Evolutionary conservation across 2,888 invertebrate genomes (phyloP), one percentile per base, ranked within the genome.

Genomic region (Celastrina argiolus): DNA sequence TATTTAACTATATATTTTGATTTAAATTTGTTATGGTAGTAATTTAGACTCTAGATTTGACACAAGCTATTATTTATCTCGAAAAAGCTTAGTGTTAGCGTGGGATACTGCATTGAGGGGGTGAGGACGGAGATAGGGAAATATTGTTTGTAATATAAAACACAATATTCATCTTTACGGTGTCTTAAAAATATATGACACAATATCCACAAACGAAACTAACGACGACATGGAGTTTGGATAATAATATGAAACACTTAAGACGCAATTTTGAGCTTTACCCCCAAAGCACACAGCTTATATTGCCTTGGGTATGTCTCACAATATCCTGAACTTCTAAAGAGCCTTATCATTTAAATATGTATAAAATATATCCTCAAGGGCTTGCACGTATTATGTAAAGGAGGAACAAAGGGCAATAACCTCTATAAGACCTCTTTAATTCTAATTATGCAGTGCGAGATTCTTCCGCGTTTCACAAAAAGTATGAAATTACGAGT

Each of bases 271-370:
- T 12, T 61, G 18, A 22, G 39, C 36, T 61, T 31, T 34, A 12
- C 2, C 7, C 14, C 7, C 1, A 22, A 6, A 31, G 12, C n/a
- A 31, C 18, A 36, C 7, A 6, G 61, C 5, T 34, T 22, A 6
- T 5, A 14, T 61, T 39, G 18, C 18, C 7, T 61, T 61, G 36
- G 7, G 7, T 34, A 16, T 16, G 12, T 39, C 12, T 12, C 36
- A 5, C 5, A 51, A 51, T 22, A 51, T 34, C 56, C 18, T 59
- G 31, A 59, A 59, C 56, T 51, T 51, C 22, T 8, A 18, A 34
- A 16, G 31, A 59, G 12, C 36, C 31, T 36, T 59, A 59, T 59
- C 59, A 59, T 59, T 59, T 34, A 59, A 59, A 59, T 36, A 59
- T 59, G 36, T 59, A 34, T 59, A 59, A 36, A 51, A 18, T 58